Evolutionary conservation across 2,113 vertebrate genomes (phyloP), one percentile per base, ranked within the genome.

Genomic region (Dipodomys spectabilis): DNA sequence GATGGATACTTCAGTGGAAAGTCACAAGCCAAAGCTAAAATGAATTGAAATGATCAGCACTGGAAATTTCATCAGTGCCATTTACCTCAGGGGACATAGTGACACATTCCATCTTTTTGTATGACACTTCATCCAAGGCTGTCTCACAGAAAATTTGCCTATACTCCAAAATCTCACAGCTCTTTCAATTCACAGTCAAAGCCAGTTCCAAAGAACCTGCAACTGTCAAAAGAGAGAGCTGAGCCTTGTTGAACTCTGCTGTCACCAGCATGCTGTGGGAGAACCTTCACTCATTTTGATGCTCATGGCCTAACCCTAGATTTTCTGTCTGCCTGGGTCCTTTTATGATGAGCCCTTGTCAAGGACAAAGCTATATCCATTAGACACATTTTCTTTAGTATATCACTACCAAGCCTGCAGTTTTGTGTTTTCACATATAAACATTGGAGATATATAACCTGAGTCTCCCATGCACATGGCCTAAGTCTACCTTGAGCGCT

Each of bases 361-460:
- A 11, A 80, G 49, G 12, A 3, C 44, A 10, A 45, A 25, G 64
- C 35, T 84, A 23, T 22, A 39, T 49, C 20, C 22, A 75, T 35
- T 23, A 69, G 44, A 35, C 3, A 7, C 32, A 9, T 28, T 82
- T 87, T 77, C 53, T 53, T 53, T 39, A 23, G 11, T 11, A 30
- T 64, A 73, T 19, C 6, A 30, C 30, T 68, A 45, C 0, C 45
- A 45, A 30, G 1, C 22, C 39, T 87, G 39, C 53, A 22, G 64
- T 20, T 88, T 88, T 80, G 86, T 6, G 2, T 25, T 77, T 86
- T 68, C 57, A 82, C 90, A 23, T 92, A 32, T 44, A 82, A 88
- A 88, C 20, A 95, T 39, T 25, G n/a, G 16, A 5, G 11, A 2
- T 78, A 19, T 79, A 5, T 85, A 64, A 78, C 1, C 25, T 78